A percentile compares a stretch with the other conserved stretches of the same genome.
Conservation (phyloP, 2,797 vertebrate genomes). For the Myotis findleyi region DNA sequence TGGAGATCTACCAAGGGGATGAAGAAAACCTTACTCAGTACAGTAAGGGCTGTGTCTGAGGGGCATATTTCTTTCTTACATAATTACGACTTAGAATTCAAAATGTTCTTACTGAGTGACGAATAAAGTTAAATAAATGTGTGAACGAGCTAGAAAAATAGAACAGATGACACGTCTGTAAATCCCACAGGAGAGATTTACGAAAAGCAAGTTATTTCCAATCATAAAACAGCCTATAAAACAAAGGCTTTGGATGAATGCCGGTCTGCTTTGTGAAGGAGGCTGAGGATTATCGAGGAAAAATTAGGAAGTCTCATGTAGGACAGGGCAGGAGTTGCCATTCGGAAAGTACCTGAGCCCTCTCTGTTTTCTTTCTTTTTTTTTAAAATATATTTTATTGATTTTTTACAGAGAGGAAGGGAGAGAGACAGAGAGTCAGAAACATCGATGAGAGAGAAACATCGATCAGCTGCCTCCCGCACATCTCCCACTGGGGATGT, state of each 20-base stretch:
- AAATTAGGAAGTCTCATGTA: not conserved
- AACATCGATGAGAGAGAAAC: too few species aligned
- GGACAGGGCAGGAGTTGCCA: not conserved
- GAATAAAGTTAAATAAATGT: conserved; percentile 65
- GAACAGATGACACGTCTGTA: not conserved
- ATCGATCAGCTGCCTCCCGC: too few species aligned
- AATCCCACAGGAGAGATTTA: conserved; percentile 63
- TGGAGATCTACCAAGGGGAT: not conserved
- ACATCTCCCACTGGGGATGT: too few species aligned
- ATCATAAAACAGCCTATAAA: conserved; percentile 62
- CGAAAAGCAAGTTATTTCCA: conserved; percentile 65
- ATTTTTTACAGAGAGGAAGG: too few species aligned
- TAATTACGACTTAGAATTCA: conserved; percentile 62
- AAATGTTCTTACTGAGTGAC: conserved; percentile 53
- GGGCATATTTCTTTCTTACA: conserved; percentile 60
- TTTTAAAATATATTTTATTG: too few species aligned
- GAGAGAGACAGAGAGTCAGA: too few species aligned
- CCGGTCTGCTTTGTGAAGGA: not conserved
- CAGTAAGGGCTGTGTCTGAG: conserved; percentile 10
- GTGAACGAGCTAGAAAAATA: conserved; percentile 52
- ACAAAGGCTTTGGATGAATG: not conserved
- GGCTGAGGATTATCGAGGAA: not conserved
- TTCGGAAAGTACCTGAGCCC: not conserved
- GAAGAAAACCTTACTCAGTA: conserved; percentile 44
- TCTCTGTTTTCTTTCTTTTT: not conserved